Evolutionary conservation across 2,888 invertebrate species (phyloP).

Genomic region (Mimachlamys varia): DNA sequence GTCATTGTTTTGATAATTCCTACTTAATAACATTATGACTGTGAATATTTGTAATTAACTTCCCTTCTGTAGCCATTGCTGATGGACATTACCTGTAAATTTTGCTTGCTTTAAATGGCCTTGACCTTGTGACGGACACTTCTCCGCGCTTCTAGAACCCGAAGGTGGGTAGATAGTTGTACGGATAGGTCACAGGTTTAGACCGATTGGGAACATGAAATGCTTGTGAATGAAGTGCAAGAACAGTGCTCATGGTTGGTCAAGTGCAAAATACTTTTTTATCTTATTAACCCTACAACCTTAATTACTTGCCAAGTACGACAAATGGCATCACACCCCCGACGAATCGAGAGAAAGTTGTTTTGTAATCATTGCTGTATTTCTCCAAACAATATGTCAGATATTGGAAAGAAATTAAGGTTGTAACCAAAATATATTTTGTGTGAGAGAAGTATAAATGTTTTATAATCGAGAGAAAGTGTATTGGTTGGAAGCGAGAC

Average conservation of each 20-base stretch:
- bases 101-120: conserved; percentile 31
- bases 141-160: conserved; percentile 11
- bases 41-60: conserved; percentile 32
- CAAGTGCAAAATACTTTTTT: conserved; percentile 12
- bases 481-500: background rate
- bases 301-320: background rate
- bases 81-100: background rate
- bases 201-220: conserved; percentile 4
- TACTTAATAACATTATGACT: background rate
- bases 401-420: background rate
- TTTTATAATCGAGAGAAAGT: conserved; percentile 20
- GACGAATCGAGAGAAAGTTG: background rate
- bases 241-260: conserved; percentile 32
- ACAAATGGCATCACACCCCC: background rate
- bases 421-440: background rate
- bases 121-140: background rate
- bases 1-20: conserved; percentile 28
- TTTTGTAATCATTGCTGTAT: background rate
- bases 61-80: background rate
- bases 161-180: background rate
- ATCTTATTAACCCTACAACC: conserved; percentile 19
- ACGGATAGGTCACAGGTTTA: background rate
- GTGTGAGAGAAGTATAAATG: conserved; percentile 6
- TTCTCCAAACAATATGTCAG: background rate
- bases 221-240: conserved; percentile 17